These are phyloP conservation scores for Protobothrops flavoviridis DNA, from an alignment of 2,113 vertebrate species.

Conservation along the genomic window DNA sequence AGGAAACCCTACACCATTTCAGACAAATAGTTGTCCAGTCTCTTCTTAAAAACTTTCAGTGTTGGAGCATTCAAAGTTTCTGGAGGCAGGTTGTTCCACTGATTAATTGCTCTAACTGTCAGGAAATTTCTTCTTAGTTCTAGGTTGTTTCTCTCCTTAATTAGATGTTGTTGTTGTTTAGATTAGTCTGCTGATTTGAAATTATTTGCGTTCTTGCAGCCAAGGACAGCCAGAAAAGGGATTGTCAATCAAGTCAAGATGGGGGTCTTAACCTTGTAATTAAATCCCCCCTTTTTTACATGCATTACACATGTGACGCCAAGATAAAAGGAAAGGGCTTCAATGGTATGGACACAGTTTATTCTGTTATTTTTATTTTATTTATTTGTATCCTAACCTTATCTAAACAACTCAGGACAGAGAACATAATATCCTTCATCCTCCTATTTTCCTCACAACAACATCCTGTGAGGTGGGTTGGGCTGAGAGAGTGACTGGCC, in stretches of 20 bases:
- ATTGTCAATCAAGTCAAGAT: neutral
- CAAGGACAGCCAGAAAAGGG: neutral
- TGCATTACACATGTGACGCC: neutral
- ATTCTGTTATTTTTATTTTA: neutral
- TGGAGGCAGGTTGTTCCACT: no score
- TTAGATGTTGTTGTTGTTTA: neutral
- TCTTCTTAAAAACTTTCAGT: no score
- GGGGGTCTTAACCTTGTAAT: neutral
- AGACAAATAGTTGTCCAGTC: no score
- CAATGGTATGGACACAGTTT: neutral
- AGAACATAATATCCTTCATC: neutral
- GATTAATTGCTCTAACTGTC: no score
- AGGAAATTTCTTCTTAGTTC: no score
- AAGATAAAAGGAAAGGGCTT: neutral
- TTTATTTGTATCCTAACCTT: neutral
- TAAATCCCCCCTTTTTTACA: neutral
- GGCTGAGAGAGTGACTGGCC: neutral
- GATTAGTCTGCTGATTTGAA: neutral
- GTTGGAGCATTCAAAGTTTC: no score
- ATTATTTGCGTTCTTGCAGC: neutral
- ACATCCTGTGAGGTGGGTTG: neutral
- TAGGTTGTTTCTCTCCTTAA: no score
- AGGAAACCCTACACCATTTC: no score
- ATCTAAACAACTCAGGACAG: neutral
- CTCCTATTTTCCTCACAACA: no score